Evolutionary conservation across 2,113 vertebrate genomes (phyloP).

Genomic region (Ptilorrhoa leucosticta): DNA sequence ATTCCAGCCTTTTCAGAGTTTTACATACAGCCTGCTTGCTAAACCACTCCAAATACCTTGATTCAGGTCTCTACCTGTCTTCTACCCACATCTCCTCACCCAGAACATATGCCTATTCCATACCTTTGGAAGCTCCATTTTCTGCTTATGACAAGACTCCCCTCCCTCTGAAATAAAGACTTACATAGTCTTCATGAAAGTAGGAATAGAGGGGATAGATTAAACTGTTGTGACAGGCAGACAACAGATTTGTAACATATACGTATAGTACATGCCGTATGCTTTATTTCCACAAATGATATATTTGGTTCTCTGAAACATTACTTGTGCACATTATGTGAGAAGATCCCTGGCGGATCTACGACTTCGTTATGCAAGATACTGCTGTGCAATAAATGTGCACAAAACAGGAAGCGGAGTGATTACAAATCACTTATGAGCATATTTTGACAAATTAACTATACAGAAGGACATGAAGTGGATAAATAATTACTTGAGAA

Average conservation of each 20-base stretch:
- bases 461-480: conserved; percentile 43
- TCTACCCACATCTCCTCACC: not conserved
- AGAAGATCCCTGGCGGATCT: not conserved
- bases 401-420: conserved; percentile 42
- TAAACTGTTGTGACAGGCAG: not conserved
- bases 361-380: conserved; percentile 37
- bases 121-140: not conserved
- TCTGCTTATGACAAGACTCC: not conserved
- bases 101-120: not conserved
- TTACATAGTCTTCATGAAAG: not conserved
- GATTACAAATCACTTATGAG: conserved; percentile 50
- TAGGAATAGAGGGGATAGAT: not conserved
- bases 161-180: not conserved
- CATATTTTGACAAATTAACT: conserved; percentile 49
- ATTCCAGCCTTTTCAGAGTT: not conserved
- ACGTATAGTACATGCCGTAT: not conserved
- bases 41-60: not conserved
- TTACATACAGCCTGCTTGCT: not conserved
- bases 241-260: not conserved
- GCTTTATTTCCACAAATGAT: not conserved
- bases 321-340: not conserved
- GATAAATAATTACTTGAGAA: conserved; percentile 39
- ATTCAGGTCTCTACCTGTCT: not conserved
- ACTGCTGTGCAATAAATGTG: not conserved
- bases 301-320: not conserved